A percentile compares a stretch with the other conserved stretches of the same genome.
Conservation (phyloP, 2,797 vertebrate genomes). For the Gorsachius magnificus region DNA sequence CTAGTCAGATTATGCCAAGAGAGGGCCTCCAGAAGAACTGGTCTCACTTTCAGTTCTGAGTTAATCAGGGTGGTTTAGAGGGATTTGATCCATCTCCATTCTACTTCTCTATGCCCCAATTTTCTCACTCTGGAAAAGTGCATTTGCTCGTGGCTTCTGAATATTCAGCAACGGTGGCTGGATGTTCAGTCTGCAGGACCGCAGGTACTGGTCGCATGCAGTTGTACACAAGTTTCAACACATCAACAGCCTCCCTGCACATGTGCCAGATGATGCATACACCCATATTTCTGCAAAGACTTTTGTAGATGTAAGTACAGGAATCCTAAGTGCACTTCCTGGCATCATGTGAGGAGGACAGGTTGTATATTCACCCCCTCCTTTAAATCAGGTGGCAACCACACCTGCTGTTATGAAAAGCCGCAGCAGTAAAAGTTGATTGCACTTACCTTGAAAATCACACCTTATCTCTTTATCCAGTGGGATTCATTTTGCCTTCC, state of each 20-base stretch:
- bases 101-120: neutral
- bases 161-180: neutral
- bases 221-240: neutral
- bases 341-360: neutral
- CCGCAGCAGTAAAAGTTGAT: neutral
- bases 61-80: neutral
- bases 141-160: neutral
- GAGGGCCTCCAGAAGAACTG: neutral
- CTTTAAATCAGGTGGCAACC: neutral
- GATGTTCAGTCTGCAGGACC: neutral
- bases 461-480: neutral
- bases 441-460: neutral
- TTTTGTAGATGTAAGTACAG: rapidly evolving
- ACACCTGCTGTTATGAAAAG: neutral
- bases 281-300: neutral
- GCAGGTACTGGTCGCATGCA: too few species aligned
- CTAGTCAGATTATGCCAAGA: neutral
- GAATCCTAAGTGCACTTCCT: neutral
- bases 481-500: neutral
- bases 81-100: neutral
- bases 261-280: rapidly evolving
- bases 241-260: neutral
- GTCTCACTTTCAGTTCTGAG: neutral
- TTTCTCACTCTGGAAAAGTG: neutral
- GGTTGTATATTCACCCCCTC: too few species aligned